These are phyloP conservation scores for Pteronotus mesoamericanus DNA, from an alignment of 2,797 vertebrate genomes.

Conservation along the genomic window DNA sequence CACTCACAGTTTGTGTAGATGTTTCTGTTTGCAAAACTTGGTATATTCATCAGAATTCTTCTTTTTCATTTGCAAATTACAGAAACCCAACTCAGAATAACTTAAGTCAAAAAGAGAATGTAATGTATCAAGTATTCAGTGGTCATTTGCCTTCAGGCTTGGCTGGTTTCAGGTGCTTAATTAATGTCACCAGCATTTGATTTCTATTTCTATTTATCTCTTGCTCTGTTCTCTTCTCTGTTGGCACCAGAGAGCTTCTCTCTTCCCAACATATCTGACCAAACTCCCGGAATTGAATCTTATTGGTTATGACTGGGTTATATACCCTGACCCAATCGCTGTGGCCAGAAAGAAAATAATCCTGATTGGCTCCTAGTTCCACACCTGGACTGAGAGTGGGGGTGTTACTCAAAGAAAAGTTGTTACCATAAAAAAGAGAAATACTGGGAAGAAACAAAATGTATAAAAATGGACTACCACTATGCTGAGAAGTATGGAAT, in stretches of 20 bases:
- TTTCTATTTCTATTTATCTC: not conserved
- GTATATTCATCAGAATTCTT: not conserved
- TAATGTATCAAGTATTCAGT: not conserved
- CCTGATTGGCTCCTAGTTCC: not conserved
- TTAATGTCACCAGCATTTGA: not conserved
- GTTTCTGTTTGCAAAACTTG: not conserved
- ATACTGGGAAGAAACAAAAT: not conserved
- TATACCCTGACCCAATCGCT: not conserved
- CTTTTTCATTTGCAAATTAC: not conserved
- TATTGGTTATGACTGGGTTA: not conserved
- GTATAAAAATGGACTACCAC: not conserved
- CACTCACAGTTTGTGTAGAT: not conserved
- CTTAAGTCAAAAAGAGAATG: not conserved
- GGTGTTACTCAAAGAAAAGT: not conserved
- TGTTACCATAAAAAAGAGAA: not conserved
- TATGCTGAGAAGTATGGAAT: not conserved
- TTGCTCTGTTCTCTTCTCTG: not conserved
- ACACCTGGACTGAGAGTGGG: not conserved
- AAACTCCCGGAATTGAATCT: not conserved
- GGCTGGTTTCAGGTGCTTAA: not conserved
- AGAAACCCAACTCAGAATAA: not conserved
- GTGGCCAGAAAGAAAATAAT: not conserved
- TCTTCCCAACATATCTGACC: not conserved
- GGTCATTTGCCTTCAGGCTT: not conserved
- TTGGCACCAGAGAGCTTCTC: not conserved